phyloP scores from a whole-genome alignment of 2,888 invertebrate genomes.

The Junonia oenone region DNA sequence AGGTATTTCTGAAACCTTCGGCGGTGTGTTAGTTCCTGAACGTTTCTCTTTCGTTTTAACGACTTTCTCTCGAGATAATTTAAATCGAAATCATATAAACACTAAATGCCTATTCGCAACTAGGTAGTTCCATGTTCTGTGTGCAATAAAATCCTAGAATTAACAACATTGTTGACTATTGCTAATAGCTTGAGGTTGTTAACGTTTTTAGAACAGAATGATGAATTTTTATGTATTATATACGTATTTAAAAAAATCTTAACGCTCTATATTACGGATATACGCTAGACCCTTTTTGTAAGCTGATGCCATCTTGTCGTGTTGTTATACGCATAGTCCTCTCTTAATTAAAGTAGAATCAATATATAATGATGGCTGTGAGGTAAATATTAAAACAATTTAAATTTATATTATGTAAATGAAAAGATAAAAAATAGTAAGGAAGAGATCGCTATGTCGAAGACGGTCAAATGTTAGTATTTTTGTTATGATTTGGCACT shows the following conservation, averaged over 20 bases:
- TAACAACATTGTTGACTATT: constrained; percentile 79
- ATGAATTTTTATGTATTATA: constrained; percentile 75
- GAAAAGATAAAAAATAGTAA: constrained; percentile 61
- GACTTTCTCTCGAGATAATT: constrained; percentile 29
- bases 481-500: constrained; percentile 35
- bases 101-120: constrained; percentile 52
- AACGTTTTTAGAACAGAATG: constrained; percentile 76
- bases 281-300: constrained; percentile 76
- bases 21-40: constrained; percentile 36
- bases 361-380: constrained; percentile 80
- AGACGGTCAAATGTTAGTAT: constrained; percentile 42
- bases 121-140: constrained; percentile 64
- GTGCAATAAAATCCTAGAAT: constrained; percentile 73
- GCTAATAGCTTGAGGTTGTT: constrained; percentile 80
- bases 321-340: constrained; percentile 72
- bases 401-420: constrained; percentile 77
- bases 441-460: constrained; percentile 52
- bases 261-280: constrained; percentile 61
- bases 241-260: constrained; percentile 49
- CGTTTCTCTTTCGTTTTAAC: constrained; percentile 28
- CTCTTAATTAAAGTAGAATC: constrained; percentile 76
- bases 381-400: constrained; percentile 77
- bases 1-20: not conserved
- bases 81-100: constrained; percentile 36
- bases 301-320: constrained; percentile 72